Evolutionary conservation across 2,797 vertebrate species (phyloP).

Genomic region (Eptatretus atami): DNA sequence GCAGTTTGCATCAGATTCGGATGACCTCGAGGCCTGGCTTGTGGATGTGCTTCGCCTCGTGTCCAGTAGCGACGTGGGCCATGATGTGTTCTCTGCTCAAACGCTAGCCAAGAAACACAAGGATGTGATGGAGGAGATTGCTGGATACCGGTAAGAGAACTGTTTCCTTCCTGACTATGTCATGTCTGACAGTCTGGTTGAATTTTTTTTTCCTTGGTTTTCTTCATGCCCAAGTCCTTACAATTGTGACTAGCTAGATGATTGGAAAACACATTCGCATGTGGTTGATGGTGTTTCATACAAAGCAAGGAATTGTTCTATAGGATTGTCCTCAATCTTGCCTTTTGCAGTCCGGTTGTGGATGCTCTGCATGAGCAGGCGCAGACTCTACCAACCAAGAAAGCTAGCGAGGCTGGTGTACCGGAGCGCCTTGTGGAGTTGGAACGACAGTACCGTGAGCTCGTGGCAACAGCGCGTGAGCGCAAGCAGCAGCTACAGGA

Average conservation of each 20-base stretch:
- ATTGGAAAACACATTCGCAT: too few species aligned
- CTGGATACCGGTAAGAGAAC: constrained; percentile 22
- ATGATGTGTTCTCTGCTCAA: constrained; percentile 82
- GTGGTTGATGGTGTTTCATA: too few species aligned
- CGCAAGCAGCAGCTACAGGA: constrained; percentile 82
- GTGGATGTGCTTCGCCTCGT: constrained; percentile 73
- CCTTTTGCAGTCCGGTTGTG: constrained; percentile 24
- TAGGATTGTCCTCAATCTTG: too few species aligned
- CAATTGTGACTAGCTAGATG: too few species aligned
- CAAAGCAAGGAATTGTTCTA: too few species aligned
- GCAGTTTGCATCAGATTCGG: constrained; percentile 76
- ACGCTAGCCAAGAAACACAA: constrained; percentile 92
- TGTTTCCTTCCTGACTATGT: too few species aligned
- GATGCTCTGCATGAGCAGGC: constrained; percentile 62
- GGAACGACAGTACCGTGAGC: constrained; percentile 73
- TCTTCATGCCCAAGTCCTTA: too few species aligned
- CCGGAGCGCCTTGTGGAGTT: constrained; percentile 41
- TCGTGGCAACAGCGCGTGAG: constrained; percentile 48
- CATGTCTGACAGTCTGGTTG: too few species aligned
- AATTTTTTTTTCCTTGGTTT: too few species aligned
- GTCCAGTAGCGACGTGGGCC: constrained; percentile 66
- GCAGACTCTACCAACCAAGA: constrained; percentile 25
- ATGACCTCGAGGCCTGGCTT: constrained; percentile 82
- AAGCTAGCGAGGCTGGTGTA: constrained; percentile 30
- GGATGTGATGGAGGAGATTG: constrained; percentile 62